These are phyloP conservation scores for Lemur catta DNA, from an alignment of 2,797 vertebrate species.

Conservation along the genomic window DNA sequence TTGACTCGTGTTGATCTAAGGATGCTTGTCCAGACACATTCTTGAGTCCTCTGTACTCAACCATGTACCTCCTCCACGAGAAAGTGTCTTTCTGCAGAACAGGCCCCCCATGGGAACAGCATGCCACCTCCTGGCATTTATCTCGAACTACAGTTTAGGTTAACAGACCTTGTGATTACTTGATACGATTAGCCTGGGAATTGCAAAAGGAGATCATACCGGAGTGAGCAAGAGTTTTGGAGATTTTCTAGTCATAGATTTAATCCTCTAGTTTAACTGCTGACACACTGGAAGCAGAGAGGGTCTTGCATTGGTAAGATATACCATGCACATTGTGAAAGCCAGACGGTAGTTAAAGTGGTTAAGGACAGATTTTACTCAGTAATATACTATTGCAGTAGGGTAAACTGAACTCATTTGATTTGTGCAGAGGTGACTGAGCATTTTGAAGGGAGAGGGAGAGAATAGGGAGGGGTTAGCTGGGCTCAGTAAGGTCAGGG, in stretches of 20 bases:
- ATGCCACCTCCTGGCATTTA: conserved; percentile 27
- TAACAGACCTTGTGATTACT: not conserved
- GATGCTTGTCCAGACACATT: not conserved
- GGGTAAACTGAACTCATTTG: not conserved
- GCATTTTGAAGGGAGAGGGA: not conserved
- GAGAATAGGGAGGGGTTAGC: fast-evolving
- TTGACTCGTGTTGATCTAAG: not conserved
- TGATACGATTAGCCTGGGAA: too few relatives aligned
- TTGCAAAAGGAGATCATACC: not conserved
- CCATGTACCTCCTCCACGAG: fast-evolving
- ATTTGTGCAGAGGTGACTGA: not conserved
- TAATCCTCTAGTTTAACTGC: not conserved
- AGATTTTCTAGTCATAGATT: not conserved
- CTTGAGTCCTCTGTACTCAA: fast-evolving
- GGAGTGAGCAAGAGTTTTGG: not conserved
- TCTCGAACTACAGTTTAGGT: conserved; percentile 5
- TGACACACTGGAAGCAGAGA: not conserved
- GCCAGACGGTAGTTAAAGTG: not conserved
- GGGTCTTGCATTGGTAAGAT: not conserved
- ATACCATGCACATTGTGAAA: not conserved
- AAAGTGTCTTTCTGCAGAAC: not conserved
- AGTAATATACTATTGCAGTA: not conserved
- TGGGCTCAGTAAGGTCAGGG: not conserved
- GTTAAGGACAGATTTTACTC: not conserved
- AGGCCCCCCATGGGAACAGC: not conserved